Conservation (phyloP, 2,113 vertebrate genomes). For the Antennarius striatus region DNA sequence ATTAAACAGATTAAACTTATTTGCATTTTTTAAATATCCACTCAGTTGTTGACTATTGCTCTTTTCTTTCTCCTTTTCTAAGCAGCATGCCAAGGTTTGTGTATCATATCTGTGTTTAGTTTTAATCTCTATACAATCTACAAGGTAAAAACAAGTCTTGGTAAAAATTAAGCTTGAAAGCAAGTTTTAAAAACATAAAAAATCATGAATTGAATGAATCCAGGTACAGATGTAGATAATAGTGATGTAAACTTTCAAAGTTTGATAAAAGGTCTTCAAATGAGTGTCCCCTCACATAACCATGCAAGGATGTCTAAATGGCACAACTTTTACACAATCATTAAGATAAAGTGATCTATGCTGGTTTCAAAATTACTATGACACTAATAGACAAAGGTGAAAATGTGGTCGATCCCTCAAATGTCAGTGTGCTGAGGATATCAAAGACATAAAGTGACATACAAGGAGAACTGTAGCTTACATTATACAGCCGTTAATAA, state of each 20-base stretch:
- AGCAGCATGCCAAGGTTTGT: conserved; percentile 74
- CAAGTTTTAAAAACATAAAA: conserved; percentile 59
- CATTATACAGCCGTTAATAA: conserved; percentile 58
- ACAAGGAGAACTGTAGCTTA: conserved; percentile 47
- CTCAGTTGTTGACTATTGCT: conserved; percentile 75
- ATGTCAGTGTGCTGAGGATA: conserved; percentile 51
- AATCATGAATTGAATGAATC: conserved; percentile 49
- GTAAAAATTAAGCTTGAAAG: conserved; percentile 64
- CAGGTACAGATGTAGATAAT: conserved; percentile 53
- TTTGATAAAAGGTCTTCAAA: conserved; percentile 45
- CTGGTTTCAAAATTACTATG: conserved; percentile 66
- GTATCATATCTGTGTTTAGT: conserved; percentile 60
- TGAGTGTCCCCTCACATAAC: conserved; percentile 30
- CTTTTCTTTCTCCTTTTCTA: conserved; percentile 69
- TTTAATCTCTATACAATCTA: conserved; percentile 68
- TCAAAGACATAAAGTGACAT: conserved; percentile 50
- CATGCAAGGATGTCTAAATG: conserved; percentile 60
- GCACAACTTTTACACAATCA: conserved; percentile 38
- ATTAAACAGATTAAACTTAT: conserved; percentile 68
- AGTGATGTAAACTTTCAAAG: conserved; percentile 66
- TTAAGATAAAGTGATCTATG: conserved; percentile 56
- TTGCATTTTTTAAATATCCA: conserved; percentile 73
- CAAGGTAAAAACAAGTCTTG: conserved; percentile 73
- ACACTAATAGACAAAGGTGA: conserved; percentile 35
- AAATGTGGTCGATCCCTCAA: conserved; percentile 45